Evolutionary conservation across 1,140 invertebrate species (phyloP).

Genomic region (Brachionus calyciflorus): DNA sequence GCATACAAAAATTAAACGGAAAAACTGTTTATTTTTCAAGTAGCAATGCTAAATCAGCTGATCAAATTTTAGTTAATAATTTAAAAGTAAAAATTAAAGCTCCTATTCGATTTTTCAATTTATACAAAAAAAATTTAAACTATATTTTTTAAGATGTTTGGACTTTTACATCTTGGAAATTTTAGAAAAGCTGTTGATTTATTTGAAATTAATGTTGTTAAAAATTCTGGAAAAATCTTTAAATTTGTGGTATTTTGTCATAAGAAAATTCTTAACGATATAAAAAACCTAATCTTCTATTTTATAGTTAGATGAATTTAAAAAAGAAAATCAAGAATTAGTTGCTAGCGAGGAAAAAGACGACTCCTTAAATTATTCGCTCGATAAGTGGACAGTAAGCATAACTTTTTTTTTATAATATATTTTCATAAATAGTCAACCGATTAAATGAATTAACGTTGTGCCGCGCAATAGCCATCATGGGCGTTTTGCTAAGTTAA

Average conservation of each 20-base stretch:
- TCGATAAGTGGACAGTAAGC: no score
- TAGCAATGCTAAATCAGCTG: background rate
- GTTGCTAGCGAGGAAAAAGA: no score
- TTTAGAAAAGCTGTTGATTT: constrained; percentile 6
- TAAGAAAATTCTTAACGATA: no score
- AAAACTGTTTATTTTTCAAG: constrained; percentile 24
- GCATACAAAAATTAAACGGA: background rate
- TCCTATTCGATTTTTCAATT: background rate
- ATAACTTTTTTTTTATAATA: no score
- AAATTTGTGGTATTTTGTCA: constrained; percentile 2
- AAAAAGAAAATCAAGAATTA: no score
- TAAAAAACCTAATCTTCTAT: no score
- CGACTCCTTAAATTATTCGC: no score
- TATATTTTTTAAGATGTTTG: background rate
- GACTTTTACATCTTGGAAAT: background rate
- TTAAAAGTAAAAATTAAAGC: background rate
- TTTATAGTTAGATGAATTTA: background rate
- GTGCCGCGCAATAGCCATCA: no score
- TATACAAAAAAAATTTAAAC: background rate
- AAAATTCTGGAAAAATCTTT: background rate
- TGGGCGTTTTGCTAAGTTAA: no score
- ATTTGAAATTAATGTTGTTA: background rate
- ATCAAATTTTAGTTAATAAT: constrained; percentile 26
- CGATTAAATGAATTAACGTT: no score
- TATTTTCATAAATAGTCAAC: no score